Conservation (phyloP, 2,888 invertebrate species). For the Caenorhabditis japonica region DNA sequence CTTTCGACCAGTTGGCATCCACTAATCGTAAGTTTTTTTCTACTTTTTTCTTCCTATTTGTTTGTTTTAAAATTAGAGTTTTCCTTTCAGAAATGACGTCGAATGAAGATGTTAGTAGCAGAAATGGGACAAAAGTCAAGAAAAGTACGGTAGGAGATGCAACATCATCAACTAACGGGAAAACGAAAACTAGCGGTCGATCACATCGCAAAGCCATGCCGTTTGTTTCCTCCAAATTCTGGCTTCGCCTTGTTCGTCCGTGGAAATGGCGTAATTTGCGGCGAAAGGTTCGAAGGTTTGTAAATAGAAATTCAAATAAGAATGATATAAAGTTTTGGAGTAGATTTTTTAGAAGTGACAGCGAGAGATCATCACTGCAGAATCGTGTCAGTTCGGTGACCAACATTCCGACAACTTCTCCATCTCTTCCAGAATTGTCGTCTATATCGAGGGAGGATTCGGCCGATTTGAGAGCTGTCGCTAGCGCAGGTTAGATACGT, state of each 20-base stretch:
- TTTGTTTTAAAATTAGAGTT: not conserved
- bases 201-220: constrained; percentile 30
- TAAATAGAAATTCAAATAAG: not conserved
- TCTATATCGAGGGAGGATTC: constrained; percentile 37
- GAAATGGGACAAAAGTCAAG: constrained; percentile 31
- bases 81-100: constrained; percentile 46
- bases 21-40: constrained; percentile 19
- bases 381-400: constrained; percentile 24
- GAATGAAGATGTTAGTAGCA: constrained; percentile 31
- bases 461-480: not conserved
- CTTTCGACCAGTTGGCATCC: constrained; percentile 10
- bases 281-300: constrained; percentile 59
- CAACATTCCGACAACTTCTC: constrained; percentile 46
- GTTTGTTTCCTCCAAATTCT: constrained; percentile 68
- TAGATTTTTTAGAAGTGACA: constrained; percentile 52
- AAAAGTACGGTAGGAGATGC: constrained; percentile 47
- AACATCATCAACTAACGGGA: constrained; percentile 24
- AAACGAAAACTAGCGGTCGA: constrained; percentile 11
- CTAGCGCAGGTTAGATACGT: constrained; percentile 7
- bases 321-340: not conserved
- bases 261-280: constrained; percentile 72
- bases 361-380: constrained; percentile 52
- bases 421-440: constrained; percentile 56
- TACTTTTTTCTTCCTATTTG: not conserved
- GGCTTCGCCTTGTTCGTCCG: constrained; percentile 73